Conservation (phyloP, 2,888 invertebrate genomes). For the Hedya salicella region DNA sequence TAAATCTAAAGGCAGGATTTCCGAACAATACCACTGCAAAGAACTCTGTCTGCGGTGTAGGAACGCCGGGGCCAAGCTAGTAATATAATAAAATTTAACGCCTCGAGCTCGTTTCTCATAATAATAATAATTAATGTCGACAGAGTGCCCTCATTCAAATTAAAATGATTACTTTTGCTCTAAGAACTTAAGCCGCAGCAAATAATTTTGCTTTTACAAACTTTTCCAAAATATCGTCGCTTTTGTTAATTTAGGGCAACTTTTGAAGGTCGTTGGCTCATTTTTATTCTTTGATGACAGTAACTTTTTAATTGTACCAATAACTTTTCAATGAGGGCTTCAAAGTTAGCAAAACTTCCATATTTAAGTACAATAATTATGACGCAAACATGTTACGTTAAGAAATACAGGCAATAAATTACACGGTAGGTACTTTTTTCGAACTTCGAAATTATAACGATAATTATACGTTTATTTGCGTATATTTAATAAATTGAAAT, state of each 20-base stretch:
- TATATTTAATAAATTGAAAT: no score
- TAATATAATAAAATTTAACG: slow-evolving; percentile 43
- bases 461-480: no score
- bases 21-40: no score
- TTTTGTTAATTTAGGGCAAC: slow-evolving; percentile 53
- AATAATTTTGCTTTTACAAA: slow-evolving; percentile 52
- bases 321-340: slow-evolving; percentile 6
- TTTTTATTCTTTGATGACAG: slow-evolving; percentile 43
- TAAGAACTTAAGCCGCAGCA: slow-evolving; percentile 52
- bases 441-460: not conserved
- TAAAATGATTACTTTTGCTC: slow-evolving; percentile 54
- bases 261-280: slow-evolving; percentile 38
- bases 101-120: slow-evolving; percentile 46
- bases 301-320: slow-evolving; percentile 40
- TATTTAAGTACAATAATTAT: slow-evolving; percentile 4
- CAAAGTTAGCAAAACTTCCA: slow-evolving; percentile 9
- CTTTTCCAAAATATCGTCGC: slow-evolving; percentile 49
- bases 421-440: no score
- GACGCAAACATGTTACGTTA: not conserved
- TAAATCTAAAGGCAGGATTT: no score
- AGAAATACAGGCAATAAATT: not conserved
- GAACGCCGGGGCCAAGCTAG: not conserved
- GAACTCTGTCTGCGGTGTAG: not conserved
- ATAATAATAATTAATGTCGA: slow-evolving; percentile 50
- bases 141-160: slow-evolving; percentile 52